Percentiles rank a stretch among this genome's conserved stretches.
phyloP scores from a whole-genome alignment of 2,797 vertebrate species.

The Podargus strigoides region DNA sequence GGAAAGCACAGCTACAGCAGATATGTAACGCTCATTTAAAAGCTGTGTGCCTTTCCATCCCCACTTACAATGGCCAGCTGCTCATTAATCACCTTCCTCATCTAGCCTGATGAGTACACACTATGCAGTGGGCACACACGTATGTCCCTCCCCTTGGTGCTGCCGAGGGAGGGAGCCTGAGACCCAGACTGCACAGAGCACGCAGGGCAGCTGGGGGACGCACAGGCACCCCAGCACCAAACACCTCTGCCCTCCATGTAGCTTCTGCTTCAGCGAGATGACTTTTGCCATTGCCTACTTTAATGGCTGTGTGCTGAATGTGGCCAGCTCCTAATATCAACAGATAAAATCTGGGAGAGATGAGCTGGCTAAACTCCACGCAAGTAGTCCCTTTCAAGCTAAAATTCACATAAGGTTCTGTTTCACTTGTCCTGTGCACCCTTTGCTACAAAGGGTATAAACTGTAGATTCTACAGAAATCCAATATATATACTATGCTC shows the following conservation, averaged over 20 bases:
- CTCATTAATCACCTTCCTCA: background rate
- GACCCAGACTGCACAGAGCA: background rate
- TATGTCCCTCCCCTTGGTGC: background rate
- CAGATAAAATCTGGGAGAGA: background rate
- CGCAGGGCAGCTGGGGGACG: background rate
- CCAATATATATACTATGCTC: background rate
- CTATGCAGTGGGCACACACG: background rate
- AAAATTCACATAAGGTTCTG: background rate
- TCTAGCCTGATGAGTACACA: background rate
- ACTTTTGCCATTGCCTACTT: background rate
- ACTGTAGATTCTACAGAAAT: background rate
- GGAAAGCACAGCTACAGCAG: background rate
- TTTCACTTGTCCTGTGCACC: background rate
- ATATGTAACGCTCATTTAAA: accelerated
- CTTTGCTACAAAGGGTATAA: background rate
- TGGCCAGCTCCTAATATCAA: background rate
- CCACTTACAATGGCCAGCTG: background rate
- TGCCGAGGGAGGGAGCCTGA: background rate
- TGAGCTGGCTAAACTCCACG: background rate
- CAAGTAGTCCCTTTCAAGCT: background rate
- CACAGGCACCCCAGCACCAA: background rate
- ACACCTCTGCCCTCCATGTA: accelerated
- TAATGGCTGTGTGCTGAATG: background rate
- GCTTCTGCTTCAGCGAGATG: background rate
- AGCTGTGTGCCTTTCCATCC: background rate